phyloP scores from a whole-genome alignment of 2,113 vertebrate species.

The Garra rufa region DNA sequence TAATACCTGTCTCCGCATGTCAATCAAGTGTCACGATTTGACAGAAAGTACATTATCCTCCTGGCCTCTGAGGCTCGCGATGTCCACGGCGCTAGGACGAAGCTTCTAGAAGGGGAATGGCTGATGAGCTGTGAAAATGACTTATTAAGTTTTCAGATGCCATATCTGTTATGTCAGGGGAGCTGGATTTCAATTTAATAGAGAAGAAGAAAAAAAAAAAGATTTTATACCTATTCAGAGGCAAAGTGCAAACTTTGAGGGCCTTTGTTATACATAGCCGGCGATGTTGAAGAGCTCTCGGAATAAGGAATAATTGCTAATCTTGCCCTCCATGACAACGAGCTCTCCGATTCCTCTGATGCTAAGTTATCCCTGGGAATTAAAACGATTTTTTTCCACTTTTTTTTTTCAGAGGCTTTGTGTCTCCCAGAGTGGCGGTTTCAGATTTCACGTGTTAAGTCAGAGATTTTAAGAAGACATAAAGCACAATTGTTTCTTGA shows the following conservation, averaged over 20 bases:
- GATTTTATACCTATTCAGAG: constrained; percentile 65
- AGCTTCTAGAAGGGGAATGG: constrained; percentile 57
- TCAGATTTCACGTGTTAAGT: constrained; percentile 57
- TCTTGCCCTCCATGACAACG: constrained; percentile 49
- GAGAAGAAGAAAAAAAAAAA: constrained; percentile 62
- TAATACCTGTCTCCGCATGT: constrained; percentile 63
- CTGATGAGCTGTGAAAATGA: constrained; percentile 73
- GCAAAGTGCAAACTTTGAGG: constrained; percentile 58
- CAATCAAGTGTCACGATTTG: constrained; percentile 67
- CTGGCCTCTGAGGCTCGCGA: constrained; percentile 43
- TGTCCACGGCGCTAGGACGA: constrained; percentile 19
- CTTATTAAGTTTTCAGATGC: constrained; percentile 69
- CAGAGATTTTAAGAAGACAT: constrained; percentile 65
- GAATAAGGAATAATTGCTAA: constrained; percentile 63
- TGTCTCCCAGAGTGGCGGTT: constrained; percentile 59
- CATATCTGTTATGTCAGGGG: constrained; percentile 69
- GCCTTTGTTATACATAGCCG: constrained; percentile 64
- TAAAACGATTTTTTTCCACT: constrained; percentile 56
- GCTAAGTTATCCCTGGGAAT: constrained; percentile 59
- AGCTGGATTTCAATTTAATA: constrained; percentile 73
- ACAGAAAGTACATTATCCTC: constrained; percentile 61
- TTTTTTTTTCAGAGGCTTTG: constrained; percentile 48
- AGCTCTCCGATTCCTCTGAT: constrained; percentile 60
- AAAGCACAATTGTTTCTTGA: constrained; percentile 72
- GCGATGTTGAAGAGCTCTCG: constrained; percentile 52